A percentile compares a stretch with the other conserved stretches of the same genome.
These are phyloP conservation scores for Scaptomyza caliginosa DNA, from an alignment of 2,888 invertebrate species.

Conservation along the genomic window DNA sequence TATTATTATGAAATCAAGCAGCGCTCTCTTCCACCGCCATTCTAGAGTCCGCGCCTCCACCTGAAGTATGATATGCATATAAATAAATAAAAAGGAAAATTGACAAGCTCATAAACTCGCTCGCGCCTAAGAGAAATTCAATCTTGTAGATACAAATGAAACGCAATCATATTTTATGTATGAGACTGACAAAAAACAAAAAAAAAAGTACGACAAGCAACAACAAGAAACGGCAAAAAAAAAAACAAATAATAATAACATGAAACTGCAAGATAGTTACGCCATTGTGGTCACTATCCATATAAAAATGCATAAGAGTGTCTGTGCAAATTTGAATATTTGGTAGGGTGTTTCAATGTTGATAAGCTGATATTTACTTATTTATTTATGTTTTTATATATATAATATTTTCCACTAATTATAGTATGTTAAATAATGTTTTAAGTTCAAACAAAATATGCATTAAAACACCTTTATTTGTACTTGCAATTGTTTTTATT, in stretches of 20 bases:
- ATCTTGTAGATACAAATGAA: slow-evolving; percentile 77
- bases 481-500: too few relatives aligned
- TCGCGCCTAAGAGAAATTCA: slow-evolving; percentile 76
- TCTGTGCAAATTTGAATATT: slow-evolving; percentile 32
- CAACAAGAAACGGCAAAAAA: slow-evolving; percentile 17
- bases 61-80: slow-evolving; percentile 68
- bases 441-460: too few relatives aligned
- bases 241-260: slow-evolving; percentile 5
- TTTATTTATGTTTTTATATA: too few relatives aligned
- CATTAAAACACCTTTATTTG: too few relatives aligned
- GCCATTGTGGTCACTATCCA: slow-evolving; percentile 27
- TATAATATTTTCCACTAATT: too few relatives aligned
- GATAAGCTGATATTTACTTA: background rate
- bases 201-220: slow-evolving; percentile 2
- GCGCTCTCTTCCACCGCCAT: background rate
- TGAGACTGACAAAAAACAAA: slow-evolving; percentile 52
- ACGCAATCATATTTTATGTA: slow-evolving; percentile 78
- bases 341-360: slow-evolving; percentile 26
- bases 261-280: slow-evolving; percentile 40
- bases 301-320: background rate
- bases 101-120: slow-evolving; percentile 77
- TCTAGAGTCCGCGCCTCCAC: background rate
- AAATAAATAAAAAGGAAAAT: slow-evolving; percentile 74
- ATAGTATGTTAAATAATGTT: too few relatives aligned
- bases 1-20: slow-evolving; percentile 72